phyloP scores from a whole-genome alignment of 2,888 invertebrate species.

The Pristionchus fissidentatus region DNA sequence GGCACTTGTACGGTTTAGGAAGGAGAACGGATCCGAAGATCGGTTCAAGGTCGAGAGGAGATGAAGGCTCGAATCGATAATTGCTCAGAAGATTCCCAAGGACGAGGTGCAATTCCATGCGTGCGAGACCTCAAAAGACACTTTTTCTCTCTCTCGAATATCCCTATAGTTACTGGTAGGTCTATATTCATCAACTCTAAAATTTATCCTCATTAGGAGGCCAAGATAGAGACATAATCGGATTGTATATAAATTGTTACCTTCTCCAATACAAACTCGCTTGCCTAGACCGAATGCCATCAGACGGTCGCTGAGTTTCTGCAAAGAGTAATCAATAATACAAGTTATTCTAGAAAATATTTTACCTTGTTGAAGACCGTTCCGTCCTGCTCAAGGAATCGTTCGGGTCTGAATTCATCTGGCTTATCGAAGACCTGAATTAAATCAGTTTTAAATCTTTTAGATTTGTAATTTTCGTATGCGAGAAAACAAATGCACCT shows the following conservation, averaged over 20 bases:
- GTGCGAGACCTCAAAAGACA: background rate
- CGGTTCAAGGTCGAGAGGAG: background rate
- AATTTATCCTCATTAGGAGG: no score
- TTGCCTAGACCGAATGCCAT: conserved; percentile 30
- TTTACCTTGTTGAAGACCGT: conserved; percentile 56
- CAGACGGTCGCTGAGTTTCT: background rate
- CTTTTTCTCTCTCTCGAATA: no score
- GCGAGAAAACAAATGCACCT: no score
- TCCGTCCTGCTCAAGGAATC: conserved; percentile 59
- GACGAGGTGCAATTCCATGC: conserved; percentile 6
- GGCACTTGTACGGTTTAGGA: background rate
- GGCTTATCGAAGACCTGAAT: conserved; percentile 53
- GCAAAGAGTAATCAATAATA: background rate
- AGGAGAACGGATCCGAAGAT: background rate
- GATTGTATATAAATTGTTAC: background rate
- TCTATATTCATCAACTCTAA: no score
- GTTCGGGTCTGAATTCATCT: conserved; percentile 58
- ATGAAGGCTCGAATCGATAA: background rate
- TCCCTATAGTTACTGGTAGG: no score
- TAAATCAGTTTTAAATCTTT: no score
- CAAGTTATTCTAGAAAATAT: background rate
- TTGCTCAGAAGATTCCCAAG: background rate
- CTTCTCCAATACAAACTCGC: conserved; percentile 38
- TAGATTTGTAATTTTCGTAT: no score
- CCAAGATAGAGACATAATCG: no score